Conservation (phyloP, 2,888 invertebrate species). For the Geophilus truncorum region DNA sequence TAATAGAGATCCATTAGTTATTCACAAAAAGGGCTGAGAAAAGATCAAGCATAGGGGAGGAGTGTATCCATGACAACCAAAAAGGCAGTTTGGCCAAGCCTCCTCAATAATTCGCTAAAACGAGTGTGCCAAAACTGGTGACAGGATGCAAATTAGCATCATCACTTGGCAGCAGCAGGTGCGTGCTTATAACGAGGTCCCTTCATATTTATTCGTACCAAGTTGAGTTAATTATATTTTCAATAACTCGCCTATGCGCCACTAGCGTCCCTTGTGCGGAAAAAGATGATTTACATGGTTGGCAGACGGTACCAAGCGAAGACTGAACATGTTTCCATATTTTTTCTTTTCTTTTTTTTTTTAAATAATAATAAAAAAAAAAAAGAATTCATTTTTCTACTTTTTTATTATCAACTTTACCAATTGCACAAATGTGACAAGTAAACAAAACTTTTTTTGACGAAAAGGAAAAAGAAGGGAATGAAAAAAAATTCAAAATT, state of each 20-base stretch:
- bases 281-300: constrained; percentile 28
- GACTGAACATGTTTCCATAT: neutral
- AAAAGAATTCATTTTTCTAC: neutral
- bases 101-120: constrained; percentile 2
- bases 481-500: neutral
- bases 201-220: constrained; percentile 8
- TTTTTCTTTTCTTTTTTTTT: neutral
- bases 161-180: constrained; percentile 10
- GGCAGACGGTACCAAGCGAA: constrained; percentile 8
- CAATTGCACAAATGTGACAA: neutral
- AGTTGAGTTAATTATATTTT: constrained; percentile 28
- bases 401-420: neutral
- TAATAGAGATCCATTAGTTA: neutral
- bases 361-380: neutral
- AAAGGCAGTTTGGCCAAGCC: neutral
- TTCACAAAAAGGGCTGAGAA: neutral
- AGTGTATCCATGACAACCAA: neutral
- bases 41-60: neutral
- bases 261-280: constrained; percentile 8
- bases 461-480: neutral
- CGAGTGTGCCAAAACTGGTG: neutral
- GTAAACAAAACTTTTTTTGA: neutral
- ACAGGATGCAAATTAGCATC: constrained; percentile 16
- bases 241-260: constrained; percentile 28
- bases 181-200: neutral